phyloP scores from a whole-genome alignment of 2,888 invertebrate genomes.

The Cantharis nigra region DNA sequence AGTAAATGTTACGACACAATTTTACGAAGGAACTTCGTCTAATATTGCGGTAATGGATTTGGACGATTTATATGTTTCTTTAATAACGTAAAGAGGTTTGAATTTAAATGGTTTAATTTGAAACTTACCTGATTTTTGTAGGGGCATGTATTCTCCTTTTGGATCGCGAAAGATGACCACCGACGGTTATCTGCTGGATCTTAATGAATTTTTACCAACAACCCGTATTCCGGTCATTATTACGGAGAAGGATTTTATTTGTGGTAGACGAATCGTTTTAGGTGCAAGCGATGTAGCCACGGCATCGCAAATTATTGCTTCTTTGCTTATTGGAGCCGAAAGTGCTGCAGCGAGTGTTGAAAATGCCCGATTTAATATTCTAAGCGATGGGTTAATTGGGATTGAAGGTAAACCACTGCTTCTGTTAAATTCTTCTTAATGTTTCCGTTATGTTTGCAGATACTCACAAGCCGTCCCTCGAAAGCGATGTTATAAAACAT shows the following conservation, averaged over 20 bases:
- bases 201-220: conserved; percentile 41
- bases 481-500: conserved; percentile 44
- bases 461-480: conserved; percentile 48
- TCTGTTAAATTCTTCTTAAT: background rate
- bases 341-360: conserved; percentile 58
- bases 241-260: conserved; percentile 52
- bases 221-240: conserved; percentile 52
- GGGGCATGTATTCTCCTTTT: conserved; percentile 61
- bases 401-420: conserved; percentile 50
- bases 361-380: conserved; percentile 56
- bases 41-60: conserved; percentile 69
- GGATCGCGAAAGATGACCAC: conserved; percentile 58
- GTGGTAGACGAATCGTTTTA: conserved; percentile 60
- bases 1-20: conserved; percentile 43
- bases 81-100: conserved; percentile 64
- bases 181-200: conserved; percentile 61
- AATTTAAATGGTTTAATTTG: background rate
- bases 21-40: conserved; percentile 58
- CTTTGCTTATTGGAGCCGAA: conserved; percentile 54
- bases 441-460: conserved; percentile 38
- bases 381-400: conserved; percentile 48
- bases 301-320: conserved; percentile 58
- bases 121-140: conserved; percentile 39
- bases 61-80: conserved; percentile 68
- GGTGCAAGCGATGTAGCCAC: conserved; percentile 59